A percentile compares a stretch with the other conserved stretches of the same genome.
phyloP scores from a whole-genome alignment of 2,888 invertebrate species.

The Drosophila borealis region DNA sequence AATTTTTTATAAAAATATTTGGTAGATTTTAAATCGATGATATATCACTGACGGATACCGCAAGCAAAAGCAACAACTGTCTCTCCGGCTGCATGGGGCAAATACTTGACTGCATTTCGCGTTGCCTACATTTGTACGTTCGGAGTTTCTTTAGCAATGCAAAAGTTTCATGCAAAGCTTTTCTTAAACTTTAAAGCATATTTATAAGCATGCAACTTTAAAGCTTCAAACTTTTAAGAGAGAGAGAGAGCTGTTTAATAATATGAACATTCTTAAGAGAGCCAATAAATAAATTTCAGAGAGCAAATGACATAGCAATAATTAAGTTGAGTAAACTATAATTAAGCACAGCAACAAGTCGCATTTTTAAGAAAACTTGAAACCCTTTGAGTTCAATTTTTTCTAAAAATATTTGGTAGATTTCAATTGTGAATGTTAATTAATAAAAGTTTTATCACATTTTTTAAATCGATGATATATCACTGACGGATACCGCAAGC shows the following conservation, averaged over 20 bases:
- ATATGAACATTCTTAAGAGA: background rate
- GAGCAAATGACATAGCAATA: background rate
- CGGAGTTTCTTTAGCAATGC: no score
- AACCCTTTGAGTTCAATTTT: background rate
- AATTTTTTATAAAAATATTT: background rate
- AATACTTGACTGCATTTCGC: conserved; percentile 11
- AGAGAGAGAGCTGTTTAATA: no score
- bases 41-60: background rate
- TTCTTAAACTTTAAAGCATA: conserved; percentile 8
- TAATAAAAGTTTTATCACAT: background rate
- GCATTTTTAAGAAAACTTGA: background rate
- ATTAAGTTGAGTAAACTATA: background rate
- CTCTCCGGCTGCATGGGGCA: background rate
- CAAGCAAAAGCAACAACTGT: conserved; percentile 25
- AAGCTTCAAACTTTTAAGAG: conserved; percentile 3
- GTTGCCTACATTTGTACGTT: conserved; percentile 67
- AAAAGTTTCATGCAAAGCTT: conserved; percentile 35
- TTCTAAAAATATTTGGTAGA: background rate
- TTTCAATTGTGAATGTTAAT: background rate
- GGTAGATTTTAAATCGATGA: background rate
- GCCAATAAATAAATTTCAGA: background rate
- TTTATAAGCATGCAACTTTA: background rate
- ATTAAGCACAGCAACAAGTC: conserved; percentile 37
- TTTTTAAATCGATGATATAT: background rate
- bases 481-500: background rate